Conservation (phyloP, 2,113 vertebrate genomes). For the Nestor notabilis region DNA sequence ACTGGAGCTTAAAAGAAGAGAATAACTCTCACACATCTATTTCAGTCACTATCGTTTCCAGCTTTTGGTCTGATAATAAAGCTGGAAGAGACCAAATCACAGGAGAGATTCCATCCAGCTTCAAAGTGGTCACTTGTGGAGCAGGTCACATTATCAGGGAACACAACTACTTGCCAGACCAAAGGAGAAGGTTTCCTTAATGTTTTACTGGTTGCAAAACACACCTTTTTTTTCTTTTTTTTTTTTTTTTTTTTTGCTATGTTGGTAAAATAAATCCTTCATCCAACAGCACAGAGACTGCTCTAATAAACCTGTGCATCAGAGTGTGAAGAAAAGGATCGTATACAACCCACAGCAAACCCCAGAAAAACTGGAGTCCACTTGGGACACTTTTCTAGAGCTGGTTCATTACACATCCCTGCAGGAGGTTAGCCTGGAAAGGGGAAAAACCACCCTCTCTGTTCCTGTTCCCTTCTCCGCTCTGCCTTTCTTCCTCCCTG, state of each 20-base stretch:
- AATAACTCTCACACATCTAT: background rate
- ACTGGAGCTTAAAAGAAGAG: background rate
- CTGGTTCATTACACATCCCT: background rate
- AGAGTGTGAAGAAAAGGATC: constrained; percentile 34
- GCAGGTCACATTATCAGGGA: background rate
- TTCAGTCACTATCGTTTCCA: background rate
- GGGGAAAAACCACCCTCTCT: background rate
- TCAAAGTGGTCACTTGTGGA: background rate
- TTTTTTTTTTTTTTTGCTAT: background rate
- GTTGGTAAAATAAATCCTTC: background rate
- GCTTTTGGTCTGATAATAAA: background rate
- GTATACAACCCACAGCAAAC: background rate
- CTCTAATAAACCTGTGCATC: background rate
- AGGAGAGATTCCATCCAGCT: background rate
- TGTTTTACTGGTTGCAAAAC: background rate
- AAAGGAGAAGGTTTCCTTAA: background rate
- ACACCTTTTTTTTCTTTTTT: background rate
- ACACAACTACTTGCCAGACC: background rate
- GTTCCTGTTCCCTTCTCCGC: background rate
- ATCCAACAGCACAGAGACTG: background rate
- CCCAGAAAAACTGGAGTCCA: background rate
- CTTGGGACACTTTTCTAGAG: background rate
- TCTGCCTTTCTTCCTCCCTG: background rate
- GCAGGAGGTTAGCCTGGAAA: background rate
- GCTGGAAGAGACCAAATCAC: background rate